Conservation (phyloP, 2,797 vertebrate species). For the Darevskia nairensis region DNA sequence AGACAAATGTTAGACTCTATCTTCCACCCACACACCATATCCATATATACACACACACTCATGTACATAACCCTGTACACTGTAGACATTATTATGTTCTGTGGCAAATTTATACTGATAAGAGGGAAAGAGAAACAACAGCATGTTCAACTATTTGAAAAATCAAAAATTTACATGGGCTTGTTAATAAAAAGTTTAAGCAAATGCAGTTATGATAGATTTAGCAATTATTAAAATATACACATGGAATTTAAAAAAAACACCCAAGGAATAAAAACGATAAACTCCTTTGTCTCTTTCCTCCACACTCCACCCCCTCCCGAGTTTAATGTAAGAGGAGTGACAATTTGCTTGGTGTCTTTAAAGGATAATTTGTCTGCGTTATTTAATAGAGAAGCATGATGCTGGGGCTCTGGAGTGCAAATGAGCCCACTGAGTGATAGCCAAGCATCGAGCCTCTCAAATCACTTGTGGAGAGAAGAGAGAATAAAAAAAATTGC, state of each 20-base stretch:
- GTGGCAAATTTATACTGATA: conserved; percentile 63
- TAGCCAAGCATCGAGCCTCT: conserved; percentile 79
- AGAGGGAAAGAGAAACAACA: conserved; percentile 63
- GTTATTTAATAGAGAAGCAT: conserved; percentile 88
- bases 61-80: not conserved
- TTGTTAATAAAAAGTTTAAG: conserved; percentile 75
- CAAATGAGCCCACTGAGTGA: conserved; percentile 82
- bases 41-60: not conserved
- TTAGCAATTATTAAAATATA: conserved; percentile 76
- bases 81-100: conserved; percentile 22
- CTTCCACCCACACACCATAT: not conserved
- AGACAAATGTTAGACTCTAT: not conserved
- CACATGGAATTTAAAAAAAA: conserved; percentile 65
- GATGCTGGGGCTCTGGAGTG: conserved; percentile 82
- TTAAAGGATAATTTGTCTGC: conserved; percentile 86
- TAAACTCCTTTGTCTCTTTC: conserved; percentile 76
- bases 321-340: conserved; percentile 79
- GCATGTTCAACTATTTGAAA: conserved; percentile 68
- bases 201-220: conserved; percentile 64
- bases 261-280: conserved; percentile 64
- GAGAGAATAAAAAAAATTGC: conserved; percentile 82
- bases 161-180: conserved; percentile 68
- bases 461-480: conserved; percentile 77
- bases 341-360: conserved; percentile 88
- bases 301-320: conserved; percentile 60